Percentiles rank a stretch among this genome's conserved stretches.
phyloP scores from a whole-genome alignment of 2,113 vertebrate species.

The Salminus brasiliensis region DNA sequence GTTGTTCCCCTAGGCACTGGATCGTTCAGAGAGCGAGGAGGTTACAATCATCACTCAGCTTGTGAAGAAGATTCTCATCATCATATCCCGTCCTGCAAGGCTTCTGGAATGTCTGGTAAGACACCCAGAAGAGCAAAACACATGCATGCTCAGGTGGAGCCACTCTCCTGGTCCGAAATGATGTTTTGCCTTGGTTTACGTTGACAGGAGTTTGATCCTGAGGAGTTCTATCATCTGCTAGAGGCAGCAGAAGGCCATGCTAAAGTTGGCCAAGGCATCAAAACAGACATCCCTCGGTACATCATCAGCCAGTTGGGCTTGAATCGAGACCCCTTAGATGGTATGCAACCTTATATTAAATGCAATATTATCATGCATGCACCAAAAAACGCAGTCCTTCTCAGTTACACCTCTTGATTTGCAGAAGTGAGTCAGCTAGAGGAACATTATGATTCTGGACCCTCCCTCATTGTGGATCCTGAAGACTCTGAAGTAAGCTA shows the following conservation, averaged over 20 bases:
- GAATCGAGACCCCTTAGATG: constrained; percentile 86
- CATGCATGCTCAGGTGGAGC: no score
- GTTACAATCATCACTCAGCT: constrained; percentile 87
- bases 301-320: constrained; percentile 96
- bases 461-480: constrained; percentile 72
- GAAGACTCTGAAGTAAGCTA: constrained; percentile 79
- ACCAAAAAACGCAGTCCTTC: background rate
- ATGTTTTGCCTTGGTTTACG: background rate
- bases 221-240: constrained; percentile 95
- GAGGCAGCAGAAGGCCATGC: constrained; percentile 96
- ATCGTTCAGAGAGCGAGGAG: constrained; percentile 93
- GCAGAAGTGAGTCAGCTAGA: constrained; percentile 91
- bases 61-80: constrained; percentile 92
- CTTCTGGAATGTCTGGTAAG: constrained; percentile 95
- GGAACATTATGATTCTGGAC: constrained; percentile 80
- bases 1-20: constrained; percentile 79
- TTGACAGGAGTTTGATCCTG: constrained; percentile 91
- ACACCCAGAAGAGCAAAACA: no score
- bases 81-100: constrained; percentile 92
- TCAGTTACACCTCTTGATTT: background rate
- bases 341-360: constrained; percentile 65
- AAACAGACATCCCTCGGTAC: constrained; percentile 92
- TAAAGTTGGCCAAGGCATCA: constrained; percentile 91
- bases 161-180: background rate
- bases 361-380: background rate